These are phyloP conservation scores for Plecturocebus donacophilus DNA, from an alignment of 2,113 vertebrate genomes.

Conservation along the genomic window DNA sequence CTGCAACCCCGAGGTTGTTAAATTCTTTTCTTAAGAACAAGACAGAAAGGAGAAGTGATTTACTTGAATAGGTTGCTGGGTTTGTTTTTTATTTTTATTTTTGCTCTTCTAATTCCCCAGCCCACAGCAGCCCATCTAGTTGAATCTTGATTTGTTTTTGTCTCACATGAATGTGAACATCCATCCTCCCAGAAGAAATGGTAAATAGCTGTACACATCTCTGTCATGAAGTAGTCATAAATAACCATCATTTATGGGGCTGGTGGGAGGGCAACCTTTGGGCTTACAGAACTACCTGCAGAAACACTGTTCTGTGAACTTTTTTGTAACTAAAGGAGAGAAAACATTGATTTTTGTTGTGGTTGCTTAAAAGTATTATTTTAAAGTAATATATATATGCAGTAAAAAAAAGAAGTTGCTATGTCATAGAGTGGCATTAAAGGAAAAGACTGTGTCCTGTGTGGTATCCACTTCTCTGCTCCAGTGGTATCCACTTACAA, in stretches of 20 bases:
- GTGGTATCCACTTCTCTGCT: neutral
- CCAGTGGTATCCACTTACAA: neutral
- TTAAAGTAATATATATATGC: neutral
- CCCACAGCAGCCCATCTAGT: constrained; percentile 54
- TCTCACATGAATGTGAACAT: constrained; percentile 75
- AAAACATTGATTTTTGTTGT: constrained; percentile 17
- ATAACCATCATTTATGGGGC: constrained; percentile 71
- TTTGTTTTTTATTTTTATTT: constrained; percentile 78
- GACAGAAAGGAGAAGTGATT: constrained; percentile 71
- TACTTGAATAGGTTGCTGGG: constrained; percentile 58
- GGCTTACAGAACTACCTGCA: constrained; percentile 36
- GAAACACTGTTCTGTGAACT: neutral
- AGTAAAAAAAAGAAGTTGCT: neutral
- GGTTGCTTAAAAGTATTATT: constrained; percentile 51
- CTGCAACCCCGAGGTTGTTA: constrained; percentile 68
- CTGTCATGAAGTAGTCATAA: constrained; percentile 62
- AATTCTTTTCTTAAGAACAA: constrained; percentile 72
- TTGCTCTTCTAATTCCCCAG: constrained; percentile 75
- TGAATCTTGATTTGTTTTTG: constrained; percentile 79
- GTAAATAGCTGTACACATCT: constrained; percentile 67
- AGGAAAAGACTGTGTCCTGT: constrained; percentile 7
- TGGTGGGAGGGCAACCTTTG: constrained; percentile 66
- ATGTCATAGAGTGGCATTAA: neutral
- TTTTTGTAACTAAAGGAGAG: constrained; percentile 47
- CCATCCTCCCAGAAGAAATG: constrained; percentile 74